Conservation (phyloP, 2,797 vertebrate genomes). For the Scolopax bukidnonensis region DNA sequence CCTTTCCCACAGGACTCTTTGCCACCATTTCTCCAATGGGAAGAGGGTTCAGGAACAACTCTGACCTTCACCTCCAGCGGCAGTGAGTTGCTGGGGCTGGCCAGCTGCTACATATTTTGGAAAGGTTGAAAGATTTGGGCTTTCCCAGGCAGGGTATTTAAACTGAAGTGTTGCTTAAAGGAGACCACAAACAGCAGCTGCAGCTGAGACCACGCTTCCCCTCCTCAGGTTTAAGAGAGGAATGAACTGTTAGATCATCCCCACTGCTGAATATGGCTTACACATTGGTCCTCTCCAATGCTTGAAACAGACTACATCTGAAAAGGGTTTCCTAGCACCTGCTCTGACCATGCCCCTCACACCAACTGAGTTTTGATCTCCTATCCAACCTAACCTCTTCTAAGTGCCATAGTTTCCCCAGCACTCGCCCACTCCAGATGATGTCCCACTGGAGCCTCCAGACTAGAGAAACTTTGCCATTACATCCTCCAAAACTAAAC, state of each 20-base stretch:
- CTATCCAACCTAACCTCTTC: not conserved
- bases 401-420: not conserved
- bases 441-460: not conserved
- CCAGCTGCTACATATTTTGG: conserved; percentile 21
- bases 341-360: not conserved
- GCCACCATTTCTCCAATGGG: not conserved
- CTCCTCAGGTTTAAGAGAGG: not conserved
- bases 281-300: not conserved
- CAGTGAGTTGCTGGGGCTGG: not conserved
- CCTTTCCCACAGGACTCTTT: conserved; percentile 51
- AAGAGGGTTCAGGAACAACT: conserved; percentile 28
- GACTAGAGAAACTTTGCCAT: not conserved
- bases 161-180: not conserved
- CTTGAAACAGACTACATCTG: not conserved
- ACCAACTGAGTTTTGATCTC: not conserved
- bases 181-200: not conserved
- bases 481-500: not conserved
- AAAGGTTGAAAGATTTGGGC: conserved; percentile 31
- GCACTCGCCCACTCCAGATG: accelerated
- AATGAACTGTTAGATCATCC: not conserved
- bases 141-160: not conserved
- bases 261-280: not conserved
- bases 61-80: conserved; percentile 35
- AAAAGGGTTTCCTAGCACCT: not conserved
- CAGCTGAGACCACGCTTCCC: not conserved